phyloP scores from a whole-genome alignment of 1,140 invertebrate species.

The Drosophila mayri region DNA sequence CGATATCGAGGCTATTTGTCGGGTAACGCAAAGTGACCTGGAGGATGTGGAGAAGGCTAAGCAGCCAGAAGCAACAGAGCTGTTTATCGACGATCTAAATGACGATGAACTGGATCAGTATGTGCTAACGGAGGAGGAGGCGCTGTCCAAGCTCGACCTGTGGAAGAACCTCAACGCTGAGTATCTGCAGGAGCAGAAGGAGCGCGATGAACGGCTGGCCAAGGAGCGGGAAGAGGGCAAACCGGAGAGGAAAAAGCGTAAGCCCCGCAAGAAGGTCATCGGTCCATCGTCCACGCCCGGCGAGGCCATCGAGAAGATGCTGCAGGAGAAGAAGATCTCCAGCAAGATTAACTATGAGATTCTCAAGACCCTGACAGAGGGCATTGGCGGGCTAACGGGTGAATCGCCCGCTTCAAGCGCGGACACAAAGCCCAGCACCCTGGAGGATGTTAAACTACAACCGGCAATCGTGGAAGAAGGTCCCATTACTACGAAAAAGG shows the following conservation, averaged over 20 bases:
- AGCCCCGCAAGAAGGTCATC: conserved; percentile 87
- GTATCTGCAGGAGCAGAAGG: conserved; percentile 93
- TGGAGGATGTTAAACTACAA: conserved; percentile 53
- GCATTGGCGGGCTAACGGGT: conserved; percentile 45
- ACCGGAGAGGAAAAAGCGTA: conserved; percentile 90
- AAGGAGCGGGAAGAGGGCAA: conserved; percentile 92
- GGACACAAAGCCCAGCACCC: conserved; percentile 49
- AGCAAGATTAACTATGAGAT: conserved; percentile 99
- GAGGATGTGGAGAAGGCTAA: conserved; percentile 68
- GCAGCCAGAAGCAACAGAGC: conserved; percentile 85
- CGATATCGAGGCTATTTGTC: conserved; percentile 80
- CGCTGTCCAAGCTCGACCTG: conserved; percentile 90
- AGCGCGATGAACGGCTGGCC: conserved; percentile 91
- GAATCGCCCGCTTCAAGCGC: conserved; percentile 13
- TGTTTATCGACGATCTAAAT: conserved; percentile 93
- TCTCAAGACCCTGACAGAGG: conserved; percentile 88
- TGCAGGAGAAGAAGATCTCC: conserved; percentile 97
- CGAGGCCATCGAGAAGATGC: conserved; percentile 97
- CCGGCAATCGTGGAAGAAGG: conserved; percentile 68
- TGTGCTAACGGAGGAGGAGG: conserved; percentile 93
- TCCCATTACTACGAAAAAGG: conserved; percentile 56
- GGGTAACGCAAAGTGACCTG: conserved; percentile 68
- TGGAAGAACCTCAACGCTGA: conserved; percentile 95
- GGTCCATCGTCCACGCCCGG: conserved; percentile 92
- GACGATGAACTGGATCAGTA: conserved; percentile 95